A percentile compares a stretch with the other conserved stretches of the same genome.
Evolutionary conservation across 37 sponge, comb jelly and placozoan species (phyloP).

Genomic region (Axinella damicornis): DNA sequence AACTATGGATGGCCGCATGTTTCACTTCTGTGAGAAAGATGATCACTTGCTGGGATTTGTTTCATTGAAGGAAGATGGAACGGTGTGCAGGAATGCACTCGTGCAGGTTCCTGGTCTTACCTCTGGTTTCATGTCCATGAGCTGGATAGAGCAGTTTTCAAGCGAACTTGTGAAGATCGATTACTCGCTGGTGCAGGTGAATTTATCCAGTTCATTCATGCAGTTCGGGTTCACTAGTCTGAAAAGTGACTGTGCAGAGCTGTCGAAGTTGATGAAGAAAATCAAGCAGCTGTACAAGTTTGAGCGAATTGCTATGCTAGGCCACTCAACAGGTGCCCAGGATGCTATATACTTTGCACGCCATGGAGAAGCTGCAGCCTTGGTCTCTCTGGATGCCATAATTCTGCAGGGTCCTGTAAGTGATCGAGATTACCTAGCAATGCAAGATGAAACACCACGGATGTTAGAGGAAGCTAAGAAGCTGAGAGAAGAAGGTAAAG

Average conservation of each 20-base stretch:
- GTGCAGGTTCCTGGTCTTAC: constrained; percentile 45
- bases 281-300: constrained; percentile 33
- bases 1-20: constrained; percentile 27
- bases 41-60: constrained; percentile 51
- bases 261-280: constrained; percentile 15
- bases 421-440: constrained; percentile 44
- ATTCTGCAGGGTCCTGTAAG: constrained; percentile 59
- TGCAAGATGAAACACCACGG: neutral
- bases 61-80: neutral
- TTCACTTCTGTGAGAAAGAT: constrained; percentile 21
- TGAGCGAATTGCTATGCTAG: constrained; percentile 27
- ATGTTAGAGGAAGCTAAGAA: constrained; percentile 44
- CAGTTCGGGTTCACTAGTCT: constrained; percentile 63
- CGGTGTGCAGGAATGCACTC: constrained; percentile 59
- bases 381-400: constrained; percentile 7
- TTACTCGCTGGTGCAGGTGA: constrained; percentile 52
- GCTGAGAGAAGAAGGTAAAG: constrained; percentile 23
- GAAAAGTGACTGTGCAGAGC: constrained; percentile 32
- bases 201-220: constrained; percentile 59
- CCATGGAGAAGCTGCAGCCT: constrained; percentile 12
- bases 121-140: constrained; percentile 57
- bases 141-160: constrained; percentile 26
- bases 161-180: constrained; percentile 7
- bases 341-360: constrained; percentile 45
- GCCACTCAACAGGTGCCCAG: constrained; percentile 63